Evolutionary conservation across 2,888 invertebrate species (phyloP), one percentile per base, ranked within the genome.

Genomic region (Sarcophaga subvicina): DNA sequence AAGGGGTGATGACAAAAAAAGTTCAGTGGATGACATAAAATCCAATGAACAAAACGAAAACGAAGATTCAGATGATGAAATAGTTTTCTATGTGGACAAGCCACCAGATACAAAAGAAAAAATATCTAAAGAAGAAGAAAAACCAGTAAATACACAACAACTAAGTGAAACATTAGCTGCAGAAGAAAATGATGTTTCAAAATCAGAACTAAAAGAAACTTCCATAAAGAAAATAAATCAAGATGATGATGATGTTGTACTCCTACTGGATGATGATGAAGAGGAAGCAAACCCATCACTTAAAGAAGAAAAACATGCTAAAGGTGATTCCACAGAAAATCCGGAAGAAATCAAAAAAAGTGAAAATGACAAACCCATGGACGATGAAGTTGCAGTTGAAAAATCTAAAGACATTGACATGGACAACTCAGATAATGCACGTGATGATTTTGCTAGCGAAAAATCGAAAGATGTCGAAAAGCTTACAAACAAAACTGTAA

Each of bases 401-500:
- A 11, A 75, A 47, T 25, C 59, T 20, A 86, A 83, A 37, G 66
- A 79, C 4, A 66, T 86, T 83, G 91, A 37, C 62, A 88, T 22
- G 12, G 92, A 93, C 78, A 92, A 92, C 81, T 91, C 93, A 1
- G 93, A 93, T 88, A 92, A 92, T 89, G 93, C 92, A 20, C 90
- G 91, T 37, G 92, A 93, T 89, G 91, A 92, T 83, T 91, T 91
- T 80, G 91, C 54, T 27, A 67, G 76, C 3, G 88, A 88, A 27
- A 80, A 85, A 22, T 60, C 62, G 10, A 84, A 62, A 49, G 59
- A 60, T 20, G 45, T 70, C 12, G 60, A 80, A 27, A 79, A 82
- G 71, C 14, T 73, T n/a, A 67, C 66, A 25, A 20, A 67, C 0
- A 82, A 83, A 76, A n/a, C 2, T 37, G 71, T 59, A 37, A 47